Conservation (phyloP, 1,140 invertebrate species). For the Brachionus plicatilis region DNA sequence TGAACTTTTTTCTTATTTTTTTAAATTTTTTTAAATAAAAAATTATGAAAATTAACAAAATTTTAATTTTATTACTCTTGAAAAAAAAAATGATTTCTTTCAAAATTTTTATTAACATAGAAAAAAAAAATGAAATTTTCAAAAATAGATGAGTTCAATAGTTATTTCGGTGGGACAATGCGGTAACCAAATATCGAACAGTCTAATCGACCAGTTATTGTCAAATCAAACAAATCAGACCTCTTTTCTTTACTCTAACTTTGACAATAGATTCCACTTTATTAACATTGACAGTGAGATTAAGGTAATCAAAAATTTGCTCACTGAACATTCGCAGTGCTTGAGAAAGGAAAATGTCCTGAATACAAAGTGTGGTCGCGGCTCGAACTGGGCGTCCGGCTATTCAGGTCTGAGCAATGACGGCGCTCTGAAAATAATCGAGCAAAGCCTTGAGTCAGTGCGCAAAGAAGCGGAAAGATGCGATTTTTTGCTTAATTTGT, state of each 20-base stretch:
- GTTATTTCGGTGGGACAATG: constrained; percentile 65
- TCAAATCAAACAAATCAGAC: constrained; percentile 63
- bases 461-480: constrained; percentile 63
- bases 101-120: background rate
- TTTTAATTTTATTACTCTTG: background rate
- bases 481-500: constrained; percentile 65
- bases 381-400: constrained; percentile 69
- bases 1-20: background rate
- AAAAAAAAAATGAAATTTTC: background rate
- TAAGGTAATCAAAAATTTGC: constrained; percentile 58
- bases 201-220: constrained; percentile 64
- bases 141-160: constrained; percentile 14
- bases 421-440: constrained; percentile 60
- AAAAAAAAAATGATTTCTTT: background rate
- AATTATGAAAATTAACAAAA: background rate
- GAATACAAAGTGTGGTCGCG: constrained; percentile 64
- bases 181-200: constrained; percentile 67
- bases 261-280: constrained; percentile 57
- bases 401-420: constrained; percentile 60
- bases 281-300: constrained; percentile 8
- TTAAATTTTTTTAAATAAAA: background rate
- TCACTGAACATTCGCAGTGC: constrained; percentile 68
- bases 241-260: constrained; percentile 48
- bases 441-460: constrained; percentile 55
- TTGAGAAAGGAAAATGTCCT: constrained; percentile 62